Percentiles rank a stretch among this genome's conserved stretches.
Conservation (phyloP, 2,797 vertebrate species). For the Triplophysa yarkandensis region DNA sequence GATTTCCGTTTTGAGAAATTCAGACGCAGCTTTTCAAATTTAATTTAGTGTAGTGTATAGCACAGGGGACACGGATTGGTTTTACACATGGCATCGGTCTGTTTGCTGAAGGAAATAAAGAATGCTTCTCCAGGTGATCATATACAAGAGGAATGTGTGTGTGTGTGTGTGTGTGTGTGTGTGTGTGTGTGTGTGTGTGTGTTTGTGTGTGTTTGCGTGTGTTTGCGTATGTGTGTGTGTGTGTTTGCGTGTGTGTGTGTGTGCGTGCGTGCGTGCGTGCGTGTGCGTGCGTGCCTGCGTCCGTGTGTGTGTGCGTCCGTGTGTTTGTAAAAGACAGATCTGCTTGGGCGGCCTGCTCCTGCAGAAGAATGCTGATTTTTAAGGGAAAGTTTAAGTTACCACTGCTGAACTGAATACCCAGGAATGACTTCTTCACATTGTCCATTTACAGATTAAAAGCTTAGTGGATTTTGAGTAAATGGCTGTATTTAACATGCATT, state of each 20-base stretch:
- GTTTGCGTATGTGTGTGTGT: conserved; percentile 66
- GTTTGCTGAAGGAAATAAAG: conserved; percentile 64
- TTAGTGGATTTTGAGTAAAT: conserved; percentile 30
- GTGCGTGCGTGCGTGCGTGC: too few species aligned
- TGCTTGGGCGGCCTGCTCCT: conserved; percentile 36
- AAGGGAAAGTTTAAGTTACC: conserved; percentile 29
- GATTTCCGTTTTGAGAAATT: too few species aligned
- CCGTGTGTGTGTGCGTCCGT: conserved; percentile 66
- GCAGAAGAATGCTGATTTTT: conserved; percentile 13
- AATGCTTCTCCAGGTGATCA: conserved; percentile 62
- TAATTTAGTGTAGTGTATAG: background rate
- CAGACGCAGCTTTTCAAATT: too few species aligned
- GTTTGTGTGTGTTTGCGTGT: conserved; percentile 66
- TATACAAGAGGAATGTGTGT: conserved; percentile 71
- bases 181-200: conserved; percentile 68
- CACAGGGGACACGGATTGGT: background rate
- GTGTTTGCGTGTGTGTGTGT: conserved; percentile 66
- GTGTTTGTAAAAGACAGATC: conserved; percentile 45
- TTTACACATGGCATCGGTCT: background rate
- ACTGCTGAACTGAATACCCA: conserved; percentile 21
- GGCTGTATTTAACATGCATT: background rate
- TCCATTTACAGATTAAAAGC: conserved; percentile 26
- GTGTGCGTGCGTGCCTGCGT: too few species aligned
- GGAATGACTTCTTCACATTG: conserved; percentile 30
- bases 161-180: conserved; percentile 65